A percentile compares a stretch with the other conserved stretches of the same genome.
Conservation (phyloP, 2,113 vertebrate genomes). For the Benitochromis conjunctus region DNA sequence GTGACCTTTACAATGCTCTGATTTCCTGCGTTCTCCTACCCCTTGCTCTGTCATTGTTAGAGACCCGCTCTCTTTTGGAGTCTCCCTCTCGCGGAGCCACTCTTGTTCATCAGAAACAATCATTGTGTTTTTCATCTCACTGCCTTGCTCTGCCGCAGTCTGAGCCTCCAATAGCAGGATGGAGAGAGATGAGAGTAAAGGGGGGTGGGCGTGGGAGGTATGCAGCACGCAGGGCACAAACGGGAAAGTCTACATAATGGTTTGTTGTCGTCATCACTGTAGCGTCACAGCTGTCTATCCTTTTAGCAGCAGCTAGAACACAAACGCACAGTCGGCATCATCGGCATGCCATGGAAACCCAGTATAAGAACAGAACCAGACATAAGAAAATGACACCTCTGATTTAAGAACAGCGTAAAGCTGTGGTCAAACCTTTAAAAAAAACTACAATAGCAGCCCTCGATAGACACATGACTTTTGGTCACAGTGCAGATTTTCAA, state of each 20-base stretch:
- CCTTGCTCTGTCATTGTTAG: conserved; percentile 4
- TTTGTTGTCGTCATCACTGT: conserved; percentile 34
- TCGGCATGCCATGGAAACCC: background rate
- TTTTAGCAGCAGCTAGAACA: background rate
- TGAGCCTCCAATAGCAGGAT: conserved; percentile 44
- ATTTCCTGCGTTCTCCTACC: background rate
- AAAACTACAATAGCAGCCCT: background rate
- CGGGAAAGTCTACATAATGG: conserved; percentile 34
- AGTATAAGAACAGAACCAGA: background rate
- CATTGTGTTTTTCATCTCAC: conserved; percentile 73
- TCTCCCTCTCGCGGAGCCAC: conserved; percentile 29
- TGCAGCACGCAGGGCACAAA: conserved; percentile 24
- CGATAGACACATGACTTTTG: conserved; percentile 5
- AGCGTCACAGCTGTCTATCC: conserved; percentile 53
- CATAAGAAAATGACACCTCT: background rate
- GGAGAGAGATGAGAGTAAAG: conserved; percentile 2
- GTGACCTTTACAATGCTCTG: conserved; percentile 51
- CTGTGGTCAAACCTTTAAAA: background rate
- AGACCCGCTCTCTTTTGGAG: background rate
- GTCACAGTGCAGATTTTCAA: background rate
- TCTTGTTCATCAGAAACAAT: conserved; percentile 73
- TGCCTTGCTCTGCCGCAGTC: conserved; percentile 70
- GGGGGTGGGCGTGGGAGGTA: background rate
- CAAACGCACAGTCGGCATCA: background rate
- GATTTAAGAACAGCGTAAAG: background rate